Percentiles rank a stretch among this genome's conserved stretches.
Conservation (phyloP, 2,888 invertebrate species). For the Glyphotaelius pellucidus region DNA sequence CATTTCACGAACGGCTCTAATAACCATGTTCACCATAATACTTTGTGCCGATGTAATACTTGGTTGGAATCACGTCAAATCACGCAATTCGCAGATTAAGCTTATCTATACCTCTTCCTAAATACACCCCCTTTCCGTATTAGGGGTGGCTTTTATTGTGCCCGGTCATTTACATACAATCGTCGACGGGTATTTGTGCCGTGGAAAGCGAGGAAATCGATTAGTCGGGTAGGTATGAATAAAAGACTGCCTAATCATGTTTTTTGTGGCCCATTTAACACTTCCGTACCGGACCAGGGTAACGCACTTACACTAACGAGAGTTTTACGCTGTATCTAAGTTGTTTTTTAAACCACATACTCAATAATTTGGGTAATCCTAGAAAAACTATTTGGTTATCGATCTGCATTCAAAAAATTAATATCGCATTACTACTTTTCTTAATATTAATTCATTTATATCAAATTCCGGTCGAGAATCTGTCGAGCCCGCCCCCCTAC, state of each 20-base stretch:
- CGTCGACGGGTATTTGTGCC: background rate
- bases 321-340: no score
- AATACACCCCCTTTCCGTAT: slow-evolving; percentile 28
- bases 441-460: no score
- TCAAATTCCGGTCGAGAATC: no score
- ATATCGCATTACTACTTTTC: no score
- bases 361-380: no score
- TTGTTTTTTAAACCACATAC: no score
- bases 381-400: no score
- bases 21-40: slow-evolving; percentile 5
- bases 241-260: background rate
- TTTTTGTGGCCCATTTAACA: background rate
- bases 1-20: slow-evolving; percentile 18
- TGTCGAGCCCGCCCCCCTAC: no score
- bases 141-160: slow-evolving; percentile 11
- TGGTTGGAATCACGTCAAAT: slow-evolving; percentile 6
- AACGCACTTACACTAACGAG: no score
- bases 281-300: no score
- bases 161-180: background rate
- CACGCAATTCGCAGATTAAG: slow-evolving; percentile 38
- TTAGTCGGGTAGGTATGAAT: background rate
- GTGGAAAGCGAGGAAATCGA: background rate
- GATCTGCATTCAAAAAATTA: no score
- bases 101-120: slow-evolving; percentile 22
- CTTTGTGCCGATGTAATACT: slow-evolving; percentile 28